Base-by-base conservation (phyloP, 2,888 invertebrate species). In the Sarcophaga rosellei region DNA sequence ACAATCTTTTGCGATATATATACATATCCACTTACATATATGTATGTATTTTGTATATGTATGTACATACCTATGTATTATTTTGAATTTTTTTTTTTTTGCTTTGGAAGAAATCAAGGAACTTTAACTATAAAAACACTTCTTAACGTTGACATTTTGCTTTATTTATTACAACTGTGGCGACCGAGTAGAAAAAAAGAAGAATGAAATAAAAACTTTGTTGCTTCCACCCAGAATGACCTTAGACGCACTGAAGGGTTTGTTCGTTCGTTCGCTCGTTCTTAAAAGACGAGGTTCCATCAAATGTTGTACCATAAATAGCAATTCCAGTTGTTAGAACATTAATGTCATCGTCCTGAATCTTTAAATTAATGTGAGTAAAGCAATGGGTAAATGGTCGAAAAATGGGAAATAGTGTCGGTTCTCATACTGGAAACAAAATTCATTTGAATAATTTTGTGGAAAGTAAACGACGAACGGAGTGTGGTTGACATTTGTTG, bases 361-460 rank as follows among this genome's bases (percentile, higher is more conserved):
- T 25, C 10, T 62, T 63, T 69, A 78, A 2, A 57, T n/a, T 59
- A 59, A 57, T n/a, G 57, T n/a, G 57, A 57, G 57, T 20, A 61
- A 61, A 61, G 21, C 47, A 15, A 15, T 62, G 53, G 23, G 21
- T 4, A 23, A 59, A 77, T n/a, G 17, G 15, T 35, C 11, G 11
- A 45, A 35, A 12, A 57, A 35, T 35, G 10, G 21, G 4, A 47
- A 47, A 66, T 47, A 57, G 53, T 69, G 12, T 15, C 62, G 53
- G 20, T 78, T 73, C 25, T 74, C 75, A 63, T 21, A 79, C 62
- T 85, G 85, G 85, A 82, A 85, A 21, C 17, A 23, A 69, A 81
- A 89, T 88, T 88, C 88, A 89, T 88, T 89, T 88, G 88, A 88
- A 88, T 87, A 89, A 88, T 88, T 89, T 89, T 89, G 88, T 90